Base-by-base conservation (phyloP, 2,888 invertebrate genomes). In the Pilophorus perplexus region DNA sequence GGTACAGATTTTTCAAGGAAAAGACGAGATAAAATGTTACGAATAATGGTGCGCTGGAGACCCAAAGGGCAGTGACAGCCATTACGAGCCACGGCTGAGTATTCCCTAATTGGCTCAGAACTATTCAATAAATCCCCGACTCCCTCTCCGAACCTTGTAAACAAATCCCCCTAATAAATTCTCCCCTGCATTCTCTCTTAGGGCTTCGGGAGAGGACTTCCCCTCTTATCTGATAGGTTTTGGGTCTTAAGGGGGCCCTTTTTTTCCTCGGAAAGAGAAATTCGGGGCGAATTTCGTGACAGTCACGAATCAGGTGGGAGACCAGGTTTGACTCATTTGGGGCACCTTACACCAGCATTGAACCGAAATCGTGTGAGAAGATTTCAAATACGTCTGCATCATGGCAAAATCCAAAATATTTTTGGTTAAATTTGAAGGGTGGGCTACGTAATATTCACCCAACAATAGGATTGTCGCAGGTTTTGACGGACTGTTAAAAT, bases 21-120 rank as follows among this genome's bases (percentile, higher is more conserved):
- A 59, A 40, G 59, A 59, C 59, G 59, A 59, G 59, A 59, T 59
- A 59, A 59, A 59, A 59, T 59, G 59, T 59, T 59, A 59, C 59
- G 25, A 59, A 59, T 59, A 59, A 59, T 59, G 59, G 59, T 59
- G 40, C 25, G 59, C 59, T 59, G 42, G 42, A 42, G 59, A n/a
- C 59, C 59, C 42, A 59, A 59, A 59, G 59, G 59, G 59, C 44
- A 59, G 59, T 22, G 59, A 38, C 59, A 40, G 57, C 59, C 40
- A 59, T 59, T 59, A 59, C 59, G n/a, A 44, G 18, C 22, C 14
- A 46, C 33, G 42, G 20, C 28, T 59, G 59, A 40, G 59, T 59
- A 59, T 59, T 59, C 44, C 59, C 59, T 59, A 59, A 59, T 59
- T 59, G 59, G 44, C 59, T 59, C 59, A 40, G 23, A 59, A 59